Evolutionary conservation across 1,140 invertebrate species (phyloP).

Genomic region (Heliconius congener): DNA sequence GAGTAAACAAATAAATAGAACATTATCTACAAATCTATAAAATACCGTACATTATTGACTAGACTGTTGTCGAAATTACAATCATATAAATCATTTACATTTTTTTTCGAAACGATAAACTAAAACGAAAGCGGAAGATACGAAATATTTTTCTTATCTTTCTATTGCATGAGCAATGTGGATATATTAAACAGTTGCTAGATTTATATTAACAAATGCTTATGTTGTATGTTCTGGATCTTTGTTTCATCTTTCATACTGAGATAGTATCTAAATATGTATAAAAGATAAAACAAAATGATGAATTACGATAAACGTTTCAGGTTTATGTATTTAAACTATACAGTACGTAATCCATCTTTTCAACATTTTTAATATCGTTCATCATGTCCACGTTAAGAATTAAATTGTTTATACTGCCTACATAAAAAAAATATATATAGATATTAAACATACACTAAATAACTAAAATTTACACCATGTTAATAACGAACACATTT

Average conservation of each 20-base stretch:
- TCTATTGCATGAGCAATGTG: no score
- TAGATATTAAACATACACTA: neutral
- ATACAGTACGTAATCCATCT: no score
- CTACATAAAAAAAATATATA: neutral
- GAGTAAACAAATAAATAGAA: constrained; percentile 39
- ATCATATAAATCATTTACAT: neutral
- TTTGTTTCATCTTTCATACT: no score
- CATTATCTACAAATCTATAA: constrained; percentile 44
- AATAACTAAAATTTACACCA: constrained; percentile 30
- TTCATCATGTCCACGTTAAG: no score
- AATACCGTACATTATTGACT: constrained; percentile 38
- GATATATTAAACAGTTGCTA: no score
- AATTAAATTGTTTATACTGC: neutral
- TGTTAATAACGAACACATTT: neutral
- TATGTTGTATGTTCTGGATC: no score
- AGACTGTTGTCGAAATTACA: constrained; percentile 25
- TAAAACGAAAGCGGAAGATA: neutral
- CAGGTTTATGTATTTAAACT: no score
- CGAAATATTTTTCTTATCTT: neutral
- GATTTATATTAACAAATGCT: no score
- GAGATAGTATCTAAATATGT: no score
- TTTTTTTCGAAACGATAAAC: neutral
- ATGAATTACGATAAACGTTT: neutral
- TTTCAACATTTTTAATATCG: neutral
- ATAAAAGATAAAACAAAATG: neutral